These are phyloP conservation scores for Pseudococcus viburni DNA, from an alignment of 2,888 invertebrate genomes.

Conservation along the genomic window DNA sequence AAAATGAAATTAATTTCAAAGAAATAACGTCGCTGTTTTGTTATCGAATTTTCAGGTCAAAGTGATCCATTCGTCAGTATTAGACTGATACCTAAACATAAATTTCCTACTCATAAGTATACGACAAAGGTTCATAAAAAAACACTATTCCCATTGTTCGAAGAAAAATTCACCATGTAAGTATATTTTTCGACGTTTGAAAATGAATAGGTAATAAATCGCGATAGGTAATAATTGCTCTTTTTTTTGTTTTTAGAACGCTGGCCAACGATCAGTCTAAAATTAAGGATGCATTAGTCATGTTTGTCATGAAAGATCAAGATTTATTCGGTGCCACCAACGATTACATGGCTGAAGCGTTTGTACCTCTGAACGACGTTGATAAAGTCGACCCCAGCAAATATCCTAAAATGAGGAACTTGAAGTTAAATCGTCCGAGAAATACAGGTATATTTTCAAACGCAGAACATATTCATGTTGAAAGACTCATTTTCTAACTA, in stretches of 20 bases:
- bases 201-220: not conserved
- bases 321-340: constrained; percentile 92
- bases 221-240: no score
- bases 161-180: constrained; percentile 95
- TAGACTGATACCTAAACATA: constrained; percentile 86
- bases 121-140: constrained; percentile 94
- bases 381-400: constrained; percentile 73
- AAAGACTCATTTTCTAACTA: no score
- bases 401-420: constrained; percentile 77
- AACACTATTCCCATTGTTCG: constrained; percentile 93
- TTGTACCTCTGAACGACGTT: constrained; percentile 85
- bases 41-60: constrained; percentile 75
- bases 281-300: constrained; percentile 80
- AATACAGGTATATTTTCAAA: constrained; percentile 74
- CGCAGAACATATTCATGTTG: no score
- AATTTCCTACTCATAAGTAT: constrained; percentile 82
- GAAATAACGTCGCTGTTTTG: not conserved
- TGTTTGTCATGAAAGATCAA: constrained; percentile 95
- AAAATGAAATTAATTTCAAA: constrained; percentile 7
- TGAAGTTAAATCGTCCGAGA: constrained; percentile 81
- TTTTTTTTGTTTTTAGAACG: constrained; percentile 73
- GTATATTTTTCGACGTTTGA: constrained; percentile 70
- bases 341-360: constrained; percentile 96
- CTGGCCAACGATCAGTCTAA: constrained; percentile 77
- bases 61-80: constrained; percentile 95